Evolutionary conservation across 2,888 invertebrate species (phyloP), one percentile per base, ranked within the genome.

Genomic region (Tenthredo scrophulariae): DNA sequence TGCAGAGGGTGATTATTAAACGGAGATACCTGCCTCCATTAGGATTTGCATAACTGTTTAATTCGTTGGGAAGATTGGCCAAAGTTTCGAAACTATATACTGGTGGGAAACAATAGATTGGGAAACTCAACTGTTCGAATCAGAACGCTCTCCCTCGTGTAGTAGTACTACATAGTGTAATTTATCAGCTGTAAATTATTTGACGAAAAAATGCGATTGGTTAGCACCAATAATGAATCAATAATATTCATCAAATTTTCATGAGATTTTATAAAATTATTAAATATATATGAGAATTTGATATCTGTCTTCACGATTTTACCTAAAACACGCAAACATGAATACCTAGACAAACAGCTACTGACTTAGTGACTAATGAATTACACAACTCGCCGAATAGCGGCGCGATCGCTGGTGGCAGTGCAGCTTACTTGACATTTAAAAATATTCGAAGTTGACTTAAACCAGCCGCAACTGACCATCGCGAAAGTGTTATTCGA

Each of bases 71-170:
- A 80, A 80, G 80, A 79, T 79, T 62, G 79, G 79, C 29, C 79
- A 22, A 29, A 33, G 79, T 80, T 80, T 80, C 80, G 80, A 80
- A 80, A 80, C 43, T 22, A 18, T 50, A 37, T 79, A 62, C 58
- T 3, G 62, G 62, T 79, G 79, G 58, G 54, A 62, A 87, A 90
- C 90, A 90, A 90, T 90, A 88, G 89, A 89, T 91, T 90, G 89
- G 87, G 90, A 89, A 91, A 91, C 84, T 70, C 29, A n/a, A 67
- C 65, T 40, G 65, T 65, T 65, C n/a, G 50, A 82, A 67, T 82
- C 40, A 37, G 67, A 82, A 43, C 65, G 40, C 50, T 77, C 54
- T 77, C 77, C 50, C 77, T 54, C 33, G n/a, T 3, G 13, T 46
- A 26, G 74, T 54, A 29, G 1, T 9, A 15, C 77, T 10, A 26